Evolutionary conservation across 2,113 vertebrate species (phyloP).

Genomic region (Elachura formosa): DNA sequence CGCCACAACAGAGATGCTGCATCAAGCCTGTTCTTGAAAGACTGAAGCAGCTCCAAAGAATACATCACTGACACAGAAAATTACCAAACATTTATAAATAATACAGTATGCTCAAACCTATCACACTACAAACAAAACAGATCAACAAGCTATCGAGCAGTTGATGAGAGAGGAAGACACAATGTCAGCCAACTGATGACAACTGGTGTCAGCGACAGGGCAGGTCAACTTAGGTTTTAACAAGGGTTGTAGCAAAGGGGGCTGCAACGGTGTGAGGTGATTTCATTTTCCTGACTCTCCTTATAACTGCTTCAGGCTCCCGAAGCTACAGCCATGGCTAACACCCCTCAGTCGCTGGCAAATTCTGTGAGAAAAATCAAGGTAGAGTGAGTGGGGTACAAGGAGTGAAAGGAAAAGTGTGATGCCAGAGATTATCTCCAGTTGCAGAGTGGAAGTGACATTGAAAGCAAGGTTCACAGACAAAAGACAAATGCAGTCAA

Average conservation of each 20-base stretch:
- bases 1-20: background rate
- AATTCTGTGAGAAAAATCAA: background rate
- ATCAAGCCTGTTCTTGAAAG: background rate
- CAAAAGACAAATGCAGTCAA: slow-evolving; percentile 17
- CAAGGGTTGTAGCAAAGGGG: background rate
- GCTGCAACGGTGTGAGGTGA: background rate
- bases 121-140: slow-evolving; percentile 56
- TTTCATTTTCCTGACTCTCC: background rate
- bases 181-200: slow-evolving; percentile 36
- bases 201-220: background rate
- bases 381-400: background rate
- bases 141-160: slow-evolving; percentile 37
- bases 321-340: background rate
- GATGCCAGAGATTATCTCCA: slow-evolving; percentile 7
- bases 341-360: background rate
- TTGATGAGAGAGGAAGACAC: slow-evolving; percentile 10
- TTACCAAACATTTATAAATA: slow-evolving; percentile 58
- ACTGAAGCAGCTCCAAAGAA: slow-evolving; percentile 12
- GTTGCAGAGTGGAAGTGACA: slow-evolving; percentile 3
- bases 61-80: slow-evolving; percentile 48
- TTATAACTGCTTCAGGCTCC: background rate
- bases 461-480: background rate
- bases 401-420: background rate
- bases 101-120: slow-evolving; percentile 45
- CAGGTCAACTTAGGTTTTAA: background rate